Conservation (phyloP, 2,888 invertebrate species). For the Drosophila sordidapex region DNA sequence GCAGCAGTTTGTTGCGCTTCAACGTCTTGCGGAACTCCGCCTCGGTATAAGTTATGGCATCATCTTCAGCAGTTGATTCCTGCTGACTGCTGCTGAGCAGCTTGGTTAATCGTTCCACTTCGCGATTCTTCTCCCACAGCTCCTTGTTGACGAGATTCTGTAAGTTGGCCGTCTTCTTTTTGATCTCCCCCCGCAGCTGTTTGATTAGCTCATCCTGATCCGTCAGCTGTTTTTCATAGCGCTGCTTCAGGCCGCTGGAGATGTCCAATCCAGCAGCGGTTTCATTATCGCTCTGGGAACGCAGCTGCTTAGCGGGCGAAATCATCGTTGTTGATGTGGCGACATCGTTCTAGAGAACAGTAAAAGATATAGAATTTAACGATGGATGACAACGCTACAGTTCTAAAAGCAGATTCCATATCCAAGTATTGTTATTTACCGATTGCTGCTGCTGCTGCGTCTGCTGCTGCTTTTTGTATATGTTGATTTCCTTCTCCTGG, state of each 20-base stretch:
- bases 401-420: neutral
- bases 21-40: constrained; percentile 79
- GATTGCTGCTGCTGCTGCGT: constrained; percentile 56
- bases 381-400: too few species aligned
- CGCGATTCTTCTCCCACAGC: constrained; percentile 87
- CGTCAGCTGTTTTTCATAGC: constrained; percentile 63
- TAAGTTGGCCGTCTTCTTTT: constrained; percentile 83
- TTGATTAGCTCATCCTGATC: constrained; percentile 87
- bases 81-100: constrained; percentile 65
- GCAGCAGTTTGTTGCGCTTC: constrained; percentile 82
- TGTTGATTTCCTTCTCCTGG: constrained; percentile 79
- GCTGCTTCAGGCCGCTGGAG: constrained; percentile 57
- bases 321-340: neutral
- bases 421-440: constrained; percentile 10
- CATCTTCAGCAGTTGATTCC: constrained; percentile 48
- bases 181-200: constrained; percentile 85
- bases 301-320: constrained; percentile 18
- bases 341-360: constrained; percentile 44
- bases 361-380: neutral
- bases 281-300: constrained; percentile 79
- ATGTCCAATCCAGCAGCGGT: constrained; percentile 72
- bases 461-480: constrained; percentile 66
- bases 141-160: constrained; percentile 86
- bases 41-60: constrained; percentile 73
- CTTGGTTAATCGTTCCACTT: constrained; percentile 86